These are phyloP conservation scores for Podiceps cristatus DNA, from an alignment of 2,113 vertebrate genomes.

Conservation along the genomic window DNA sequence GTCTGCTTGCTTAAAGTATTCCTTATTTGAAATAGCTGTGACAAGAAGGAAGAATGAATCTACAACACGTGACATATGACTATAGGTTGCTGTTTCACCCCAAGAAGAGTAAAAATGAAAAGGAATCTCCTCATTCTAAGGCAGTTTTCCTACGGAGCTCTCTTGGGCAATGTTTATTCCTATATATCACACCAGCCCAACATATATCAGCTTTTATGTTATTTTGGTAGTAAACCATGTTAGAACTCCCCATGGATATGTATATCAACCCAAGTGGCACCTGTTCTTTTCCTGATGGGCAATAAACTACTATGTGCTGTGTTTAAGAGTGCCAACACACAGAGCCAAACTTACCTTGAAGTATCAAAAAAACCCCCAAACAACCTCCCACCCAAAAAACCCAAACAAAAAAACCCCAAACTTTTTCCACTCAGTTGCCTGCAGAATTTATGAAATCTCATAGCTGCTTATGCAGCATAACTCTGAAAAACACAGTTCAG, in stretches of 20 bases:
- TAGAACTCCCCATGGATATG: background rate
- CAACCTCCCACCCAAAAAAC: too few species aligned
- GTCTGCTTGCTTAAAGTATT: background rate
- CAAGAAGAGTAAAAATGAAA: background rate
- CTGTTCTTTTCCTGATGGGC: background rate
- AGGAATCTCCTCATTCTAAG: background rate
- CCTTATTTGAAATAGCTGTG: background rate
- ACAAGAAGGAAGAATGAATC: background rate
- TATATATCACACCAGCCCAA: background rate
- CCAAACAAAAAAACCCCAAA: too few species aligned
- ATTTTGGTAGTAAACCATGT: background rate
- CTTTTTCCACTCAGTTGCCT: background rate
- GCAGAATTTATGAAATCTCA: background rate
- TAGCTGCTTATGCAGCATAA: background rate
- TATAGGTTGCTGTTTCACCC: background rate
- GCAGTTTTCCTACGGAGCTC: background rate
- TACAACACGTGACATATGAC: background rate
- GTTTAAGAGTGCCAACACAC: background rate
- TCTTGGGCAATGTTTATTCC: background rate
- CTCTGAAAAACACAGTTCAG: background rate
- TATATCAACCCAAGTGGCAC: background rate
- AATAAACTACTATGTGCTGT: background rate
- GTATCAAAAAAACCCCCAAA: background rate
- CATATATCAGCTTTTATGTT: accelerated
- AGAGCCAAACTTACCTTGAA: background rate